Conservation (phyloP, 2,113 vertebrate genomes). For the Poeciliopsis prolifica region DNA sequence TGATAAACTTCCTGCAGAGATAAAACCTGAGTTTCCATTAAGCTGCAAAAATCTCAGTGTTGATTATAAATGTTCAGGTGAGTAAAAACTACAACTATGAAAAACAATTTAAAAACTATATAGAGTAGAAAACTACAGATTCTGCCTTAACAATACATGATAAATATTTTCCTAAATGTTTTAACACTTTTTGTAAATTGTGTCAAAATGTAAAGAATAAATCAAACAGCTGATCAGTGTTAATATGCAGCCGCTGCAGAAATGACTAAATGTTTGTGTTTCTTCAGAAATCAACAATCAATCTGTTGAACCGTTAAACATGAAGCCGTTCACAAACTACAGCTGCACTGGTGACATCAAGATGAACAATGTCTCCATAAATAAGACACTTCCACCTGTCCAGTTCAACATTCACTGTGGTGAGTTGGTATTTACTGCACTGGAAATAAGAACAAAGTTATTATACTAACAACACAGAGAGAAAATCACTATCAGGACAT, state of each 20-base stretch:
- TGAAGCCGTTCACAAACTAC: constrained; percentile 48
- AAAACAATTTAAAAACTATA: background rate
- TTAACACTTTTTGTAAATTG: background rate
- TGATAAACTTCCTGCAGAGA: background rate
- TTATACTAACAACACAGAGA: background rate
- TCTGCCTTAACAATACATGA: too few relatives aligned
- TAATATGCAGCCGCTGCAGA: background rate
- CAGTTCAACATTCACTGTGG: constrained; percentile 2
- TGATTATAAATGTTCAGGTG: constrained; percentile 30
- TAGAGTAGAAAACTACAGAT: background rate
- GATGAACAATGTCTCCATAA: fast-evolving
- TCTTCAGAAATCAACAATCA: fast-evolving
- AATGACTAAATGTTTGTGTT: constrained; percentile 8
- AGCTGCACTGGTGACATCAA: constrained; percentile 22
- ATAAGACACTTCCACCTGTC: background rate
- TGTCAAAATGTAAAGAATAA: background rate
- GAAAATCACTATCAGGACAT: background rate
- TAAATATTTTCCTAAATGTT: background rate
- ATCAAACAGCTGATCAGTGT: background rate
- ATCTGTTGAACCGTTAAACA: fast-evolving
- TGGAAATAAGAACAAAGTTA: background rate
- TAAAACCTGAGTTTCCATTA: background rate
- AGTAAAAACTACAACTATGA: constrained; percentile 13
- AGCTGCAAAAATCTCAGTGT: background rate
- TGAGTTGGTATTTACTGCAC: constrained; percentile 31